Base-by-base conservation (phyloP, 1,140 invertebrate genomes). In the Philotrypesis tridentata region DNA sequence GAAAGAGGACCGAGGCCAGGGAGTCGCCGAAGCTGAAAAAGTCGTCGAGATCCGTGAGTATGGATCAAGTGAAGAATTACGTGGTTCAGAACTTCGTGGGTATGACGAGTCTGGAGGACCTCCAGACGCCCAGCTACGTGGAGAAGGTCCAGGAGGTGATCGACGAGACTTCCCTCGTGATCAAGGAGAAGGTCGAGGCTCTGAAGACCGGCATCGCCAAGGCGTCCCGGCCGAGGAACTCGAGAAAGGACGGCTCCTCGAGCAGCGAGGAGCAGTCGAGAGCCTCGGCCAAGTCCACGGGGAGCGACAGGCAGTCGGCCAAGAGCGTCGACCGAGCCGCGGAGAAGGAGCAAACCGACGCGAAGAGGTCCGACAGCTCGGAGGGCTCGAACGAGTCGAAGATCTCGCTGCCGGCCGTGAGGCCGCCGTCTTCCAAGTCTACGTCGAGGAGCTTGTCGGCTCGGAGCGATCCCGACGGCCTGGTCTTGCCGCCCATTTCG, bases 401-500 rank as follows among this genome's bases (percentile, higher is more conserved):
- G 48, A 84, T 89, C 25, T 86, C 85, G 1, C 82, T 90, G 7
- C 90, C 90, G 6, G 85, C 86, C 1, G 87, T 89, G 0, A 88
- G 87, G 63, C 86, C 87, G 3, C 74, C 83, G 23, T 83, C 82
- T 8, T 82, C 81, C 6, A 72, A 63, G 33, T 79, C 75, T 6
- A 55, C 70, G 3, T 70, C 82, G 0, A 86, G 71, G 43, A 88
- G 85, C 60, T 17, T 72, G 33, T 85, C 84, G 11, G 68, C 73
- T 0, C 82, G 82, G 1, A 85, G 82, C 25, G 83, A 83, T 14
- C 75, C 83, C 0, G 85, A 85, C 43, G 82, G 83, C 79, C 79
- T 92, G 2, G 86, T 86, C 0, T 65, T 92, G 12, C 91, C 91
- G 0, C 83, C 87, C 0, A 92, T 92, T 14, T 90, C 89, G 11